Conservation (phyloP, 2,888 invertebrate species). For the Gasteruption jaculator region DNA sequence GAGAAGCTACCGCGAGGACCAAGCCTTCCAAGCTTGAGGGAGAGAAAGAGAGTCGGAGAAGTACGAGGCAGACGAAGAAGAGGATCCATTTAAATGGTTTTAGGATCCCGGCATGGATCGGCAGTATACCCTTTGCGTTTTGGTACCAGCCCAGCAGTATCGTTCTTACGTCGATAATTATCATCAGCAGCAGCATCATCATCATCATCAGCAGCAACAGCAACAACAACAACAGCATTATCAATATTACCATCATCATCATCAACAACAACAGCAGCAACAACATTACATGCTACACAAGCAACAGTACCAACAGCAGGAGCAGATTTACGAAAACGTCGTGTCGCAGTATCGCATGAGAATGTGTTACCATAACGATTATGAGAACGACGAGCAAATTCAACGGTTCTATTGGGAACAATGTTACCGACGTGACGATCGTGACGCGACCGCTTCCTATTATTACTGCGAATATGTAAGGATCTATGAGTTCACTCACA, state of each 20-base stretch:
- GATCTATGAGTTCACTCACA: too few relatives aligned
- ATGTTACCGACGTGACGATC: conserved; percentile 46
- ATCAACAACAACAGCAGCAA: conserved; percentile 19
- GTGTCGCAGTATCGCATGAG: conserved; percentile 48
- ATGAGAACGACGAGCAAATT: conserved; percentile 50
- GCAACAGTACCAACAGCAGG: conserved; percentile 31
- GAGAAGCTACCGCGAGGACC: conserved; percentile 35
- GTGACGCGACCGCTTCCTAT: conserved; percentile 48
- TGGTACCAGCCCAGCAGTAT: conserved; percentile 50
- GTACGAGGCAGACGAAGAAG: conserved; percentile 22
- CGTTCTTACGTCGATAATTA: conserved; percentile 45
- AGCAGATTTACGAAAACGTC: conserved; percentile 48
- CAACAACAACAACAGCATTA: conserved; percentile 22
- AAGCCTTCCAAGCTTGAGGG: background rate
- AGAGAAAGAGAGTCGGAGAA: conserved; percentile 25
- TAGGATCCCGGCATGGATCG: conserved; percentile 51
- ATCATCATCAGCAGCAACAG: conserved; percentile 26
- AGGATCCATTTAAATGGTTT: conserved; percentile 28
- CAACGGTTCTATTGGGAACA: conserved; percentile 50
- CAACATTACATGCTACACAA: conserved; percentile 16
- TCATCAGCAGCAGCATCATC: conserved; percentile 33
- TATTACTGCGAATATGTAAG: conserved; percentile 52
- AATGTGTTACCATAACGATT: conserved; percentile 50
- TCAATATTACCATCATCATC: conserved; percentile 22
- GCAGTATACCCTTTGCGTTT: conserved; percentile 50